These are phyloP conservation scores for Phrixothrix hirtus DNA, from an alignment of 2,888 invertebrate genomes.

Conservation along the genomic window DNA sequence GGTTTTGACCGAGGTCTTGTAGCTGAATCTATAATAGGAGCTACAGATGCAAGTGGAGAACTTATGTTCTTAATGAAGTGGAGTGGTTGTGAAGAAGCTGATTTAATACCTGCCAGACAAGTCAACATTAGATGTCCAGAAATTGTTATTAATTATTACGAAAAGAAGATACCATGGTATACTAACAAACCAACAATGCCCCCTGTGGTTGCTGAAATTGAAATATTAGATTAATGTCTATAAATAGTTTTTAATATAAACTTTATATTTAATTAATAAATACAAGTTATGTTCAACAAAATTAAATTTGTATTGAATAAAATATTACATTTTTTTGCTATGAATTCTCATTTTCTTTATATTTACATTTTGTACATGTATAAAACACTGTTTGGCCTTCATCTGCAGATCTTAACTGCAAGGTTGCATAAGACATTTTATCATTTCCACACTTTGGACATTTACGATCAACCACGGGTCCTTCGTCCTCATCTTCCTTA, in stretches of 20 bases:
- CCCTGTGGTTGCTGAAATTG: constrained; percentile 34
- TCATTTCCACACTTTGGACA: constrained; percentile 89
- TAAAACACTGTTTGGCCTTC: constrained; percentile 99
- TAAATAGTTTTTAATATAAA: background rate
- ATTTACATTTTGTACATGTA: constrained; percentile 91
- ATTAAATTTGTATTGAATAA: background rate
- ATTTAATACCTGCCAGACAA: constrained; percentile 66
- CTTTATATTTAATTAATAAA: constrained; percentile 6
- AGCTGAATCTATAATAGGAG: constrained; percentile 87
- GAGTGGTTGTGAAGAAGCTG: constrained; percentile 69
- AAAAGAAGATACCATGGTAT: constrained; percentile 53
- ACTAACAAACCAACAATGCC: constrained; percentile 19
- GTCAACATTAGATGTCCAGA: constrained; percentile 65
- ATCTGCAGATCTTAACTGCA: constrained; percentile 95
- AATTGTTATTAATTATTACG: constrained; percentile 68
- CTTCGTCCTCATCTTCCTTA: constrained; percentile 64
- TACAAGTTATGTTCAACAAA: too few species aligned
- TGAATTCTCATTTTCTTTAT: constrained; percentile 76
- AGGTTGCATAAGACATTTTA: constrained; percentile 92
- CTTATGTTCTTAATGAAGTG: constrained; percentile 91
- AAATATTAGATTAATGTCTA: constrained; percentile 33
- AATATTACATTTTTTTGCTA: constrained; percentile 45
- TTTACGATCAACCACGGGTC: constrained; percentile 78
- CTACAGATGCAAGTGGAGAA: constrained; percentile 85
- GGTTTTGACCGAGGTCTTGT: constrained; percentile 80